Evolutionary conservation across 2,888 invertebrate genomes (phyloP).

Genomic region (Seira sanloemensis): DNA sequence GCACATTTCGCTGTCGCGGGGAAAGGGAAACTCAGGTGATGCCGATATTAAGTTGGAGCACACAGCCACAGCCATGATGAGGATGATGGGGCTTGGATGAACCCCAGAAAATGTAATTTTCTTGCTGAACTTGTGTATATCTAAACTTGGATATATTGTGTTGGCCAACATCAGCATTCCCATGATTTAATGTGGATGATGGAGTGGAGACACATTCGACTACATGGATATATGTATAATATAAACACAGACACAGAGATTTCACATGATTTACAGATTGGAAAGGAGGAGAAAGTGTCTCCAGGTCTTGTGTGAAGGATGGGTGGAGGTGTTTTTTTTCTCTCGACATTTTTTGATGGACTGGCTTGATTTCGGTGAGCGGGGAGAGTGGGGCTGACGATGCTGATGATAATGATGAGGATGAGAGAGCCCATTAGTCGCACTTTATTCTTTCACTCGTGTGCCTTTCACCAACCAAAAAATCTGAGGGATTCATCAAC

Average conservation of each 20-base stretch:
- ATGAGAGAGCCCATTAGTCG: constrained; percentile 56
- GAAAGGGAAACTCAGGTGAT: constrained; percentile 7
- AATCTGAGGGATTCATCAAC: not conserved
- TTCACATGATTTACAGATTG: not conserved
- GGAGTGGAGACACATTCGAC: too few species aligned
- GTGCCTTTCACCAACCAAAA: not conserved
- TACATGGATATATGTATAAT: not conserved
- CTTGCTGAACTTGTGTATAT: not conserved
- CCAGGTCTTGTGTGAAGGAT: too few species aligned
- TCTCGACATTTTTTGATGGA: not conserved
- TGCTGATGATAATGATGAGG: not conserved
- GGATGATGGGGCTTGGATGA: not conserved
- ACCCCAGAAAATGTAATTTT: not conserved
- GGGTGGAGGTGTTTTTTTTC: too few species aligned
- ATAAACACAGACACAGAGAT: not conserved
- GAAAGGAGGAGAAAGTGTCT: too few species aligned
- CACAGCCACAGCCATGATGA: too few species aligned
- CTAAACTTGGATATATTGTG: not conserved
- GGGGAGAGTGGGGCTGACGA: not conserved
- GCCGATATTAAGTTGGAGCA: not conserved
- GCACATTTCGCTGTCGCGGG: not conserved
- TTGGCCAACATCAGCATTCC: not conserved
- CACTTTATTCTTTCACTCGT: constrained; percentile 43
- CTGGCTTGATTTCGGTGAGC: not conserved
- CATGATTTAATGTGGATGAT: not conserved